Evolutionary conservation across 2,888 invertebrate genomes (phyloP), one percentile per base, ranked within the genome.

Genomic region (Brachyopa scutellaris): DNA sequence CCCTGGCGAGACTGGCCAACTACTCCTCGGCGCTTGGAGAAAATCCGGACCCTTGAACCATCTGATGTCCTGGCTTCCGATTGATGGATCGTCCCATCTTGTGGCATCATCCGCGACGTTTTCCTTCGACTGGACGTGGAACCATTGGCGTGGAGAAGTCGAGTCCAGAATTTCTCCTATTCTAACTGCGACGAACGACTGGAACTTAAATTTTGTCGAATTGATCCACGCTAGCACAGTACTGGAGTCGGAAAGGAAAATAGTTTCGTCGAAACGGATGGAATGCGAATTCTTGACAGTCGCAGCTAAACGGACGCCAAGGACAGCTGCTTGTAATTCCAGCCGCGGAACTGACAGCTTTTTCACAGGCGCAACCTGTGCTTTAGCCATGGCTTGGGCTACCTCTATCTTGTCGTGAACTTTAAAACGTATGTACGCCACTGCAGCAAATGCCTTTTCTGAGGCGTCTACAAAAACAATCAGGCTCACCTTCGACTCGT

Each of bases 11-110:
- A n/a, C n/a, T n/a, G n/a, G n/a, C n/a, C n/a, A n/a, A n/a, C n/a
- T n/a, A n/a, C n/a, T n/a, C n/a, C n/a, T n/a, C n/a, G n/a, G n/a
- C n/a, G n/a, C n/a, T n/a, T n/a, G n/a, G n/a, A 59, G 29, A 8
- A 59, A 42, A 17, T 11, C 42, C 6, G 40, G 23, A 40, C 57
- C 40, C 7, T 6, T 8, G 15, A 23, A 59, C 40, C 45, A 61
- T 61, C 45, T 45, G 1, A 7, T 15, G 3, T 45, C 21, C 8
- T 31, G 17, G 9, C 29, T 5, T 8, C 59, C 31, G 21, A 9
- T 29, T 4, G 31, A 33, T 13, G 31, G 1, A 9, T 29, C 49
- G 3, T 9, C 15, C 49, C 49, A 49, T 9, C 11, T 47, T 5
- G 47, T 47, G 2, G 23, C 23, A 7, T 47, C 47, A 23, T 47